Percentiles rank a stretch among this genome's conserved stretches.
Evolutionary conservation across 1,140 invertebrate genomes (phyloP).

Genomic region (Anthonomus grandis): DNA sequence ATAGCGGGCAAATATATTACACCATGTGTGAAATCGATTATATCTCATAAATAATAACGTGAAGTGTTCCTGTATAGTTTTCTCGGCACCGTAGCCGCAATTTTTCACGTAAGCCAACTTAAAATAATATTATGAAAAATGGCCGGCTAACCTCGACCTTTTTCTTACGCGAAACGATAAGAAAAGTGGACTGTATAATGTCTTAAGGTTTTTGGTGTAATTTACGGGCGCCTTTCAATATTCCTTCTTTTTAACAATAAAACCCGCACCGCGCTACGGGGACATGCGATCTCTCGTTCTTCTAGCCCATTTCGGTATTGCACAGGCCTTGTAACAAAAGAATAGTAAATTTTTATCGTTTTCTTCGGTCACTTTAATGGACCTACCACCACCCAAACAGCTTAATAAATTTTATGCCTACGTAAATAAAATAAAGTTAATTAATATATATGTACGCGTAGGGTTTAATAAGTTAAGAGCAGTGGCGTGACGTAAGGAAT

Average conservation of each 20-base stretch:
- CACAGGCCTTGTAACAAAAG: no score
- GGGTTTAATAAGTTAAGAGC: no score
- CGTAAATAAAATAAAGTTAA: no score
- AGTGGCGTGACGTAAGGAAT: no score
- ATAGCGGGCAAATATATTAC: slow-evolving; percentile 7
- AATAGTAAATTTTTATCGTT: no score
- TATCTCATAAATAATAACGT: slow-evolving; percentile 24
- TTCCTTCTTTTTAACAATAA: slow-evolving; percentile 17
- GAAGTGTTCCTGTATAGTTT: slow-evolving; percentile 19
- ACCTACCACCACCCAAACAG: no score
- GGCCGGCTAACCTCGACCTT: slow-evolving; percentile 14
- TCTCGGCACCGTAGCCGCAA: no score
- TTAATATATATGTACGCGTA: no score
- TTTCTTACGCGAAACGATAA: slow-evolving; percentile 10
- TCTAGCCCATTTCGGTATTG: no score
- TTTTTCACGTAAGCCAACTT: slow-evolving; percentile 17
- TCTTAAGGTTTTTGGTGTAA: slow-evolving; percentile 11
- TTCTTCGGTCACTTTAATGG: no score
- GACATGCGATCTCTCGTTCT: slow-evolving; percentile 19
- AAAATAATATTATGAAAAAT: slow-evolving; percentile 22
- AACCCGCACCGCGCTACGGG: no score
- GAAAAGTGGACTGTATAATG: slow-evolving; percentile 21
- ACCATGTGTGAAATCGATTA: slow-evolving; percentile 26
- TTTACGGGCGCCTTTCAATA: slow-evolving; percentile 17
- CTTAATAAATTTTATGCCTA: no score